Percentiles rank a stretch among this genome's conserved stretches.
These are phyloP conservation scores for Drosophila neoperkinsi DNA, from an alignment of 2,888 invertebrate genomes.

Conservation along the genomic window DNA sequence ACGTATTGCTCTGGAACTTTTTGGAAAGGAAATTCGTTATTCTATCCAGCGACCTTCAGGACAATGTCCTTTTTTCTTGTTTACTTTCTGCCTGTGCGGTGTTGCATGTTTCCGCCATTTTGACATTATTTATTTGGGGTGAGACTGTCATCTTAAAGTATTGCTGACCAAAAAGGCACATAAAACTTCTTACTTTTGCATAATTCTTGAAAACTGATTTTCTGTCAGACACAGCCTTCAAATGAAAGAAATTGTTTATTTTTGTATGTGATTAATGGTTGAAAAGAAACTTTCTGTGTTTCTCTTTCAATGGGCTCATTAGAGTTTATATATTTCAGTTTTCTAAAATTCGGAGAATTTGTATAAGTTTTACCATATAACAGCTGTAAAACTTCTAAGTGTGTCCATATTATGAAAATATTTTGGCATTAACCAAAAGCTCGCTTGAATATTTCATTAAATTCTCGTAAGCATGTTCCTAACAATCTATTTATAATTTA, in stretches of 20 bases:
- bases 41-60: slow-evolving; percentile 48
- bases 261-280: slow-evolving; percentile 36
- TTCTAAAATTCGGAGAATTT: too few relatives aligned
- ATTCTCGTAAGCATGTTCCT: neutral
- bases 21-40: slow-evolving; percentile 68
- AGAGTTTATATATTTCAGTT: neutral
- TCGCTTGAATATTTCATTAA: neutral
- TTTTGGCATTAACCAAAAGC: neutral
- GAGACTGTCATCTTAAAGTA: neutral
- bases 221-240: neutral
- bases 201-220: slow-evolving; percentile 29
- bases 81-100: slow-evolving; percentile 37
- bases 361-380: neutral
- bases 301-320: neutral
- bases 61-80: slow-evolving; percentile 38
- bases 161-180: neutral
- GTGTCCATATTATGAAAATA: too few relatives aligned
- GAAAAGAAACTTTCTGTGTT: neutral
- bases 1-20: slow-evolving; percentile 40
- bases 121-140: slow-evolving; percentile 15
- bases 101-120: slow-evolving; percentile 52
- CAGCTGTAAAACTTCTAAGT: neutral
- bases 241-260: slow-evolving; percentile 16
- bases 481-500: slow-evolving; percentile 3
- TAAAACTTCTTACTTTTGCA: slow-evolving; percentile 43